Evolutionary conservation across 2,888 invertebrate species (phyloP), one percentile per base, ranked within the genome.

Genomic region (Eubasilissa splendida): DNA sequence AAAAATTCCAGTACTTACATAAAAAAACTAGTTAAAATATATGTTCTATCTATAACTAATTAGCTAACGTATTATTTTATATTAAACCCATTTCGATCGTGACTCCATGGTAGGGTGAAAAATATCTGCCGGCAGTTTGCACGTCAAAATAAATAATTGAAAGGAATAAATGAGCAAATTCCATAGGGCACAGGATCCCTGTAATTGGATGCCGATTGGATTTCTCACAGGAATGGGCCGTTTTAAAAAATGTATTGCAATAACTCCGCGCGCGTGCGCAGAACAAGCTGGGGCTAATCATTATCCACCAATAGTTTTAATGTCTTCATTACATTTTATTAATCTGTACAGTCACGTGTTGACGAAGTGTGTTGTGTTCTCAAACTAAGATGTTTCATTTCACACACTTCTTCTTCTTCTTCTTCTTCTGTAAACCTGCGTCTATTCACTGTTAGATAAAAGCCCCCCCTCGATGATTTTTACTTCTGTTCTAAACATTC

Each of bases 181-280:
- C 66, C 66, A 66, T 66, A 66, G 11, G 12, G 42, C 66, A 66
- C 66, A 4, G 4, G 42, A n/a, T 31, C n/a, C 33, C 12, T 66
- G 66, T 66, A 66, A 66, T 66, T 66, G 66, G 66, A 50, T 42
- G 33, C 66, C 42, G 50, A 66, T 66, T 66, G 66, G 66, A 66
- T n/a, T n/a, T 12, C 9, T 58, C n/a, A 58, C 11, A 58, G 42
- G 7, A n/a, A 58, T 5, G 58, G n/a, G 4, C 4, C 9, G 11
- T 58, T n/a, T 58, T 11, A 22, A 14, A 31, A 31, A 14, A 31
- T 11, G 63, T 4, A 22, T 5, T 4, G 22, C 14, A 63, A 63
- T 63, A 63, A 63, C 63, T 53, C 22, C 14, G 31, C 14, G 71
- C 52, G 10, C 53, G 10, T 22, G 54, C 42, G 31, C 54, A 71